phyloP scores from a whole-genome alignment of 2,888 invertebrate species.

The Ichneumon xanthorius region DNA sequence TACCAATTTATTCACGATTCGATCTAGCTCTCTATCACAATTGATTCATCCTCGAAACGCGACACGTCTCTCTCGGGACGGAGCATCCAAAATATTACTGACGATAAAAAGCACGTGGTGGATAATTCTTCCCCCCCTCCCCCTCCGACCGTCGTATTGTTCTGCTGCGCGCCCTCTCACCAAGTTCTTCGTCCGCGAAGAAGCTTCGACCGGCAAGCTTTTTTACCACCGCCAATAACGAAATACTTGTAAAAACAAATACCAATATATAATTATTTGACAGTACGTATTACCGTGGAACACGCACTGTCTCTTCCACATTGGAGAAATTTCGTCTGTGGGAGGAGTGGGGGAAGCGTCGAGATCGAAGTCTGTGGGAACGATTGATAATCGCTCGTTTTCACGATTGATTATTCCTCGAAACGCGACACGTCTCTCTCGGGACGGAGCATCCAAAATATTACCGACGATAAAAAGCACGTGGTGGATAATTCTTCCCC shows the following conservation, averaged over 20 bases:
- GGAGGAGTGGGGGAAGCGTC: constrained; percentile 49
- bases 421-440: background rate
- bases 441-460: constrained; percentile 38
- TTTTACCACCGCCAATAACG: constrained; percentile 19
- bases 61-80: constrained; percentile 11
- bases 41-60: constrained; percentile 26
- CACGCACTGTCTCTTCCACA: background rate
- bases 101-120: constrained; percentile 25
- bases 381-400: background rate
- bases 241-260: constrained; percentile 17
- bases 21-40: background rate
- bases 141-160: background rate
- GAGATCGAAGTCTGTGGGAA: background rate
- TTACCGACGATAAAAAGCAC: constrained; percentile 28
- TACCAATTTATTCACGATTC: constrained; percentile 12
- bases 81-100: constrained; percentile 32
- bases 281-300: constrained; percentile 32
- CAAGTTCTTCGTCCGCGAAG: background rate
- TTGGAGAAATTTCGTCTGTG: constrained; percentile 29
- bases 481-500: too few species aligned
- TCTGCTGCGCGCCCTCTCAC: background rate
- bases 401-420: constrained; percentile 20
- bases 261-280: constrained; percentile 55
- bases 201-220: background rate
- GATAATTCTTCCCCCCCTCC: background rate